Evolutionary conservation across 2,888 invertebrate species (phyloP).

Genomic region (Salticus scenicus): DNA sequence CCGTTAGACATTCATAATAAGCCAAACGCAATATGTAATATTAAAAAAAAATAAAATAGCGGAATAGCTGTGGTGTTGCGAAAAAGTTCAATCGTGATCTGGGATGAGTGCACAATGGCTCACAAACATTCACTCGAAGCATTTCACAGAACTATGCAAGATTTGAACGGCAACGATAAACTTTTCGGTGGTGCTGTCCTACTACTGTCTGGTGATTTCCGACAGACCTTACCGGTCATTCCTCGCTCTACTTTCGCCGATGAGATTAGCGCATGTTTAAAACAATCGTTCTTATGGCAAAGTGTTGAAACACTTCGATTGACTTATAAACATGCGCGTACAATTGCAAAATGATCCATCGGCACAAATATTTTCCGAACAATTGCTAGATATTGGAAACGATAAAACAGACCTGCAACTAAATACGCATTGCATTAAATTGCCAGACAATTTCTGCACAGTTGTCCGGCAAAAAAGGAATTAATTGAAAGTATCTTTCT

Average conservation of each 20-base stretch:
- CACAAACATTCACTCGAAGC: background rate
- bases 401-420: background rate
- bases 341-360: background rate
- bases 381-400: background rate
- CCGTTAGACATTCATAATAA: background rate
- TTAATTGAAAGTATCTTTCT: background rate
- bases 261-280: conserved; percentile 46
- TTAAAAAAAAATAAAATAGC: background rate
- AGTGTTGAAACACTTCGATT: background rate
- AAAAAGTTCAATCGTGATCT: background rate
- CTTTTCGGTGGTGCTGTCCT: background rate
- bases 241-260: background rate
- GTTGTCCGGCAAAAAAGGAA: background rate
- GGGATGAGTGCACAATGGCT: background rate
- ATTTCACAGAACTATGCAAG: background rate
- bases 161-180: background rate
- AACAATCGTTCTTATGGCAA: background rate
- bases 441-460: background rate
- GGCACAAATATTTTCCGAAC: background rate
- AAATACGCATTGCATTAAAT: background rate
- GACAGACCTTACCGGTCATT: background rate
- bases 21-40: background rate
- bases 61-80: background rate
- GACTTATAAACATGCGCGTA: background rate
- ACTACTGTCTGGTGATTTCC: conserved; percentile 1